These are phyloP conservation scores for Heliconius erato DNA, from an alignment of 2,888 invertebrate species.

Conservation along the genomic window DNA sequence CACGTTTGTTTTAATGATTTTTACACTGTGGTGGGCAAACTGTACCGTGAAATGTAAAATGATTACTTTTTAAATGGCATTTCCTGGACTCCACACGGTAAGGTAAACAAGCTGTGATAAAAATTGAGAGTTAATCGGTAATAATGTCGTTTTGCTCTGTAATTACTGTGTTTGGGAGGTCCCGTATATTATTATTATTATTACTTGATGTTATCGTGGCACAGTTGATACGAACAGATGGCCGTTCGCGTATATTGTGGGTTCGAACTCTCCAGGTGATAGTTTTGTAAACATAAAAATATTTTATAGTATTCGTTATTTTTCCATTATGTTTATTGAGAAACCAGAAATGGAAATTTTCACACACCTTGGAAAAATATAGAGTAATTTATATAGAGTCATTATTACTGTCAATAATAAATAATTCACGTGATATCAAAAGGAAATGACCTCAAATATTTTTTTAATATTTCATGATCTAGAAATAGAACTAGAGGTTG, in stretches of 20 bases:
- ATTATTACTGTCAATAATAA: conserved; percentile 33
- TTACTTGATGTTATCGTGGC: neutral
- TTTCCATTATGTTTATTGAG: neutral
- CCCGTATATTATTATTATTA: neutral
- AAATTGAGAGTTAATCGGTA: conserved; percentile 5
- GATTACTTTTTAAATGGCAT: conserved; percentile 20
- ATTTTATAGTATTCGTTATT: neutral
- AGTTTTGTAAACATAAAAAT: no score
- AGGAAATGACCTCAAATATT: conserved; percentile 40
- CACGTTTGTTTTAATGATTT: conserved; percentile 38
- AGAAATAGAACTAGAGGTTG: conserved; percentile 31
- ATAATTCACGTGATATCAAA: conserved; percentile 22
- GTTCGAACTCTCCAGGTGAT: neutral
- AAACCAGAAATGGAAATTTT: conserved; percentile 18
- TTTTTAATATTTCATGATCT: conserved; percentile 41
- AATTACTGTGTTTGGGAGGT: conserved; percentile 6
- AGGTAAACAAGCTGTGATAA: conserved; percentile 24
- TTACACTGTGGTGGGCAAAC: conserved; percentile 31
- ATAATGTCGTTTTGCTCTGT: neutral
- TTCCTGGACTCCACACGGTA: conserved; percentile 15
- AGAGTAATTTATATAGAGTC: conserved; percentile 21
- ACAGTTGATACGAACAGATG: neutral
- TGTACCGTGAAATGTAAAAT: conserved; percentile 23
- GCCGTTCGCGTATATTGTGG: neutral
- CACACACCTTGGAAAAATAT: conserved; percentile 20